Conservation (phyloP, 2,888 invertebrate genomes). For the Adelphocoris suturalis region DNA sequence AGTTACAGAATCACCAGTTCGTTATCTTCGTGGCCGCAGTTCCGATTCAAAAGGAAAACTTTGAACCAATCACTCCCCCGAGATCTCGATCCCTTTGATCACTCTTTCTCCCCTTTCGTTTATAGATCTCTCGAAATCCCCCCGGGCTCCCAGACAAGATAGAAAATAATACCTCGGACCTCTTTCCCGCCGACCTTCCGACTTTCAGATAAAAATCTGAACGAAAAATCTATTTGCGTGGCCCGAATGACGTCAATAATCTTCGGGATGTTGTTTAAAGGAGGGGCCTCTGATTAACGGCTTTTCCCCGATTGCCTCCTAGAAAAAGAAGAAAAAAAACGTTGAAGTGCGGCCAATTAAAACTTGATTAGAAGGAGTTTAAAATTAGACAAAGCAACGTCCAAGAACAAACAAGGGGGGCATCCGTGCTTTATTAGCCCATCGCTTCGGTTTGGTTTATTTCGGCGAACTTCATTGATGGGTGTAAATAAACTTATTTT, state of each 20-base stretch:
- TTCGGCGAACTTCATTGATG: not conserved
- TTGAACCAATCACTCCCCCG: not conserved
- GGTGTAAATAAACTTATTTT: not conserved
- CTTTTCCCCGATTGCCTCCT: not conserved
- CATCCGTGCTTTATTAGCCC: conserved; percentile 1
- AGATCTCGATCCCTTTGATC: conserved; percentile 17
- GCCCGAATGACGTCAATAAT: conserved; percentile 28
- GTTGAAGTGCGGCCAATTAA: conserved; percentile 46
- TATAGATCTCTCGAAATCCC: conserved; percentile 30
- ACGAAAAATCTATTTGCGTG: conserved; percentile 34
- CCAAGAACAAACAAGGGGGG: not conserved
- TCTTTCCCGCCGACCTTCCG: not conserved
- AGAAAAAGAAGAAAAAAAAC: not conserved
- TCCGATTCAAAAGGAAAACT: not conserved
- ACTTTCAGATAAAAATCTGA: conserved; percentile 27
- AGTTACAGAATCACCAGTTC: too few species aligned
- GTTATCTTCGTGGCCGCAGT: too few species aligned
- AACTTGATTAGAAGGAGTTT: conserved; percentile 51
- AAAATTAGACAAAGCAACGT: conserved; percentile 13
- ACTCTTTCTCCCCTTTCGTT: conserved; percentile 12
- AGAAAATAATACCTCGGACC: conserved; percentile 21
- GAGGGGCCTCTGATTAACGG: conserved; percentile 19
- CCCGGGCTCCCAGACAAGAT: not conserved
- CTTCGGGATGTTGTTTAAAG: conserved; percentile 30
- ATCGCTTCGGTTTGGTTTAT: not conserved